Conservation (phyloP, 2,797 vertebrate genomes). For the Notoglanidium macrostoma region DNA sequence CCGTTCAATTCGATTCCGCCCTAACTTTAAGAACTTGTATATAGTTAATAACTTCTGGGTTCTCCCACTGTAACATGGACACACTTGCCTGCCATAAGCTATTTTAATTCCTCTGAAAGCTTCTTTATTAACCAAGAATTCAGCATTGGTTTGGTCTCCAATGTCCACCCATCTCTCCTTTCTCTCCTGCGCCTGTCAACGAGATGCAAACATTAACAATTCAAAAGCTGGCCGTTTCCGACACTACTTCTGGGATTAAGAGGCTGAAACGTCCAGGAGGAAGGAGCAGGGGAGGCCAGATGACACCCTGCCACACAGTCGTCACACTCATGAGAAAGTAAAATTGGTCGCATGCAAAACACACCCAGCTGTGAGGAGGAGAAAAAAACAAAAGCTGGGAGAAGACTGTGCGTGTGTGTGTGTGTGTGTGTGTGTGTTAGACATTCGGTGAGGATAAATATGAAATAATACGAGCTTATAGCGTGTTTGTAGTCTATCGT, state of each 20-base stretch:
- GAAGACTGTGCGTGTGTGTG: background rate
- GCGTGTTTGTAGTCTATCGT: conserved; percentile 15
- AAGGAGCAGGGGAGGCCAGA: conserved; percentile 43
- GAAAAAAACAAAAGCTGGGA: background rate
- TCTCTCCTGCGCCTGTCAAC: conserved; percentile 45
- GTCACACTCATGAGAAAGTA: conserved; percentile 45
- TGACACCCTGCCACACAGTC: conserved; percentile 52
- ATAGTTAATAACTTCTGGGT: background rate
- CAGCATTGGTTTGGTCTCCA: conserved; percentile 11
- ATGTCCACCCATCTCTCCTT: conserved; percentile 28
- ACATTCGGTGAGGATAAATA: background rate
- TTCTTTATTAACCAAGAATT: conserved; percentile 41
- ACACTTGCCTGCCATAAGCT: background rate
- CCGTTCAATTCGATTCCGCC: background rate
- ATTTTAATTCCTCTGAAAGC: background rate
- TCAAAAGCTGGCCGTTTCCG: conserved; percentile 50
- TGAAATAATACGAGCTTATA: background rate
- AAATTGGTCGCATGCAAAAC: conserved; percentile 50
- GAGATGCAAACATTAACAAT: conserved; percentile 54
- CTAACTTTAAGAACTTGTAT: background rate
- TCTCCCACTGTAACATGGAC: background rate
- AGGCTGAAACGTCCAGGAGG: conserved; percentile 47
- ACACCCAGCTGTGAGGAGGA: background rate
- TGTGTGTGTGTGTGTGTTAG: background rate
- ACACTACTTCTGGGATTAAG: conserved; percentile 44